phyloP scores from a whole-genome alignment of 2,113 vertebrate species.

The Myxocyprinus asiaticus region DNA sequence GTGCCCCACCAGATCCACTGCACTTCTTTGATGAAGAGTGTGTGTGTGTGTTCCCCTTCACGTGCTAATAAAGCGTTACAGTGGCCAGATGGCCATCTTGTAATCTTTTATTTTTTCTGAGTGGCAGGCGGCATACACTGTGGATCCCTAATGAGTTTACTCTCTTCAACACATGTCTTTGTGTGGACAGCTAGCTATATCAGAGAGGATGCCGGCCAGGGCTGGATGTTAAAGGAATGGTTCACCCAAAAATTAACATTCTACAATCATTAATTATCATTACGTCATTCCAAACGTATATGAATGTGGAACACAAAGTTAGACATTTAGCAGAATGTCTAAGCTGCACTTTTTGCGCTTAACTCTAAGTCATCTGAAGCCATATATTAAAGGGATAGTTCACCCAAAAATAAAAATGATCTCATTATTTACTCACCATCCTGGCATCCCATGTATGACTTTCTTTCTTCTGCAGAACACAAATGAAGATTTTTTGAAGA shows the following conservation, averaged over 20 bases:
- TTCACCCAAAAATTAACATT: too few relatives aligned
- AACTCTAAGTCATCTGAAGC: too few relatives aligned
- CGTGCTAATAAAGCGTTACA: constrained; percentile 40
- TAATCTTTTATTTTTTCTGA: constrained; percentile 49
- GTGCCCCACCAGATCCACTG: constrained; percentile 27
- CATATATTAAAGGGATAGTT: too few relatives aligned
- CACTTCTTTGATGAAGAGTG: constrained; percentile 16
- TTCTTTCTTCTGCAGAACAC: too few relatives aligned
- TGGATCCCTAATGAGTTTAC: constrained; percentile 3
- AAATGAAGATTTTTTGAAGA: too few relatives aligned
- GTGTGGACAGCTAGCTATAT: constrained; percentile 27
- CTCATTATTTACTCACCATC: too few relatives aligned
- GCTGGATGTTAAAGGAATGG: too few relatives aligned
- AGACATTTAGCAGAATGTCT: neutral
- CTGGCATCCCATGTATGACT: too few relatives aligned
- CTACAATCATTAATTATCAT: too few relatives aligned
- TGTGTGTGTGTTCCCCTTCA: constrained; percentile 40
- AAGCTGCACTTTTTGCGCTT: neutral
- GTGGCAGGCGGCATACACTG: constrained; percentile 16
- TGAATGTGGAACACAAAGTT: too few relatives aligned
- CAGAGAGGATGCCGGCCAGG: neutral
- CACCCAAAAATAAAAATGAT: too few relatives aligned
- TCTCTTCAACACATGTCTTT: constrained; percentile 13
- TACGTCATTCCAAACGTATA: too few relatives aligned
- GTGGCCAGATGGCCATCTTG: constrained; percentile 48